Evolutionary conservation across 2,113 vertebrate genomes (phyloP).

Genomic region (Entelurus aequoreus): DNA sequence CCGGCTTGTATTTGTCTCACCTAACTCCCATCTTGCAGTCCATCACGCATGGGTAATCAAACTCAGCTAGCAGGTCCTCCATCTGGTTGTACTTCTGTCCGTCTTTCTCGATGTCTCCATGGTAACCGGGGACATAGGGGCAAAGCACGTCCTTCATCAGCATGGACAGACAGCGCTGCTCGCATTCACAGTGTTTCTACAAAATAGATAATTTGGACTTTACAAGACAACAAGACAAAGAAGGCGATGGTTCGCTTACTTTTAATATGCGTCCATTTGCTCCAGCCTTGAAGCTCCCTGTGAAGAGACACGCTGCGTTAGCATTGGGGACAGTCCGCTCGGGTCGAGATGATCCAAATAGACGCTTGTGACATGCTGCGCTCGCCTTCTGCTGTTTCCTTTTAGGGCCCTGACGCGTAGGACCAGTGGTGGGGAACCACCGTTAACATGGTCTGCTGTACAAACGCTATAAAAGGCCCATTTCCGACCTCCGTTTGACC

Average conservation of each 20-base stretch:
- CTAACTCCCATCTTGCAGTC: conserved; percentile 98
- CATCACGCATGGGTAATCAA: conserved; percentile 94
- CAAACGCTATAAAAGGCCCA: background rate
- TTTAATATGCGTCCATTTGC: conserved; percentile 94
- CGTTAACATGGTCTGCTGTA: background rate
- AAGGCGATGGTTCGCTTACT: conserved; percentile 30
- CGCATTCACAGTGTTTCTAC: conserved; percentile 91
- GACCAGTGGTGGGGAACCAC: background rate
- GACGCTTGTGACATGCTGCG: background rate
- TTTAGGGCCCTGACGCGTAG: background rate
- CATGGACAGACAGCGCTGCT: conserved; percentile 91
- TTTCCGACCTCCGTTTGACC: too few species aligned
- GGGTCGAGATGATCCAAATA: background rate
- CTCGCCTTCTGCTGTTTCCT: background rate
- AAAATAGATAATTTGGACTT: background rate
- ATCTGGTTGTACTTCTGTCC: conserved; percentile 98
- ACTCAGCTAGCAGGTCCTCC: conserved; percentile 96
- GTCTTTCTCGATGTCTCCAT: conserved; percentile 90
- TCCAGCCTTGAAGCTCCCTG: conserved; percentile 95
- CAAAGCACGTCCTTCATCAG: conserved; percentile 88
- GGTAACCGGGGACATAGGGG: conserved; percentile 90
- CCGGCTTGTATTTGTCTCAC: conserved; percentile 47
- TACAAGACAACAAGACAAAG: background rate
- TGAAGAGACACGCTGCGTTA: conserved; percentile 8
- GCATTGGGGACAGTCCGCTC: background rate